These are phyloP conservation scores for Brachyopa scutellaris DNA, from an alignment of 2,888 invertebrate species.

Conservation along the genomic window DNA sequence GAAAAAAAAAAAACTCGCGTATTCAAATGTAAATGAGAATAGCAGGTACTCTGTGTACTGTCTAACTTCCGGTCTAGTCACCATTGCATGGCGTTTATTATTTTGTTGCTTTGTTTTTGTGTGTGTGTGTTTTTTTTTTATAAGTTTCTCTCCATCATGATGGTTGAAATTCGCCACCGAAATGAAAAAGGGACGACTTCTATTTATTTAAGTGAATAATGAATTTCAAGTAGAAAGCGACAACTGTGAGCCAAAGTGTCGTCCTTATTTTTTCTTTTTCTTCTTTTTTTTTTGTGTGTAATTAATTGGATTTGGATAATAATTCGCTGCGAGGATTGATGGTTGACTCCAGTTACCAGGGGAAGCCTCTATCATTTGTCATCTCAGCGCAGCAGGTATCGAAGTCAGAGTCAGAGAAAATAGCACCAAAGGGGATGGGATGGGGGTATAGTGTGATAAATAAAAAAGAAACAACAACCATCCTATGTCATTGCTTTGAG, in stretches of 20 bases:
- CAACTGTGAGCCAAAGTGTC: constrained; percentile 58
- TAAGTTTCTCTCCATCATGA: constrained; percentile 44
- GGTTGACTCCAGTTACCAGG: constrained; percentile 55
- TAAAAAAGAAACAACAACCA: background rate
- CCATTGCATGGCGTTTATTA: constrained; percentile 59
- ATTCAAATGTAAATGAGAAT: constrained; percentile 61
- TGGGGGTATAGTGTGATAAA: constrained; percentile 22
- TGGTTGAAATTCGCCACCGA: constrained; percentile 18
- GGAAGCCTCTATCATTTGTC: constrained; percentile 65
- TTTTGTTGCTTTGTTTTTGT: too few species aligned
- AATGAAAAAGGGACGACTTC: constrained; percentile 55
- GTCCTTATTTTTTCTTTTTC: constrained; percentile 15
- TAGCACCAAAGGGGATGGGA: constrained; percentile 9
- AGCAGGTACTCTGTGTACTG: constrained; percentile 59
- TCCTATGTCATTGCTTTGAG: constrained; percentile 39
- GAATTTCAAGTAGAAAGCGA: constrained; percentile 66
- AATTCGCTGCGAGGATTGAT: constrained; percentile 69
- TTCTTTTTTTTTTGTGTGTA: constrained; percentile 23
- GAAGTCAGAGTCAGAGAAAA: background rate
- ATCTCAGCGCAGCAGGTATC: constrained; percentile 70
- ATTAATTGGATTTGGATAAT: constrained; percentile 72
- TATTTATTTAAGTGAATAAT: constrained; percentile 70
- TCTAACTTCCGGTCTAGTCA: constrained; percentile 66
- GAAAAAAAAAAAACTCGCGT: constrained; percentile 1
- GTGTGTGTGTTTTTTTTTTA: constrained; percentile 31